phyloP scores from a whole-genome alignment of 2,888 invertebrate species.

The Toxonevra muliebris region DNA sequence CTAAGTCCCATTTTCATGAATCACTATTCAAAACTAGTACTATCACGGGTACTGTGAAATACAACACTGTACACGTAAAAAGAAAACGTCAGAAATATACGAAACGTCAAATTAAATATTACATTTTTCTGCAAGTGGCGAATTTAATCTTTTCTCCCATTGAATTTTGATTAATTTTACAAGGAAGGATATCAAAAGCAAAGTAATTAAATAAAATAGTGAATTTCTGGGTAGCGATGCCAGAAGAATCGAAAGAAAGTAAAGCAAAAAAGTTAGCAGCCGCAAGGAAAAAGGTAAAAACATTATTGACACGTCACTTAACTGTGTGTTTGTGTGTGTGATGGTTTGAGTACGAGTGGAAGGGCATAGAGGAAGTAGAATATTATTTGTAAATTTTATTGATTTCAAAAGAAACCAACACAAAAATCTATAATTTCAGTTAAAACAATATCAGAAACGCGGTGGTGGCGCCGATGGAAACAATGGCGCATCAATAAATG shows the following conservation, averaged over 20 bases:
- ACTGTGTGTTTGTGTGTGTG: background rate
- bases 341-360: background rate
- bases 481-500: background rate
- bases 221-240: constrained; percentile 44
- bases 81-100: too few species aligned
- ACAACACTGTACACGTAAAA: too few species aligned
- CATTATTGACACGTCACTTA: constrained; percentile 38
- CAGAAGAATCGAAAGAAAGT: constrained; percentile 56
- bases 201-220: background rate
- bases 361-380: background rate
- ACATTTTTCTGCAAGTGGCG: too few species aligned
- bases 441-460: constrained; percentile 59
- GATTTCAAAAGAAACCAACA: constrained; percentile 14
- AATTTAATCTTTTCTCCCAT: too few species aligned
- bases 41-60: too few species aligned
- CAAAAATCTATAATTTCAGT: constrained; percentile 41
- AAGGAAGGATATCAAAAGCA: background rate
- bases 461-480: constrained; percentile 17
- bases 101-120: too few species aligned
- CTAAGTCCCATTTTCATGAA: too few species aligned
- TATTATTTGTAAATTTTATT: constrained; percentile 24
- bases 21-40: too few species aligned
- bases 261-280: constrained; percentile 63
- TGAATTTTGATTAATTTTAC: too few species aligned
- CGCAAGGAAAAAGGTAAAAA: constrained; percentile 61